Conservation (phyloP, 2,888 invertebrate species). For the Chorisops tibialis region DNA sequence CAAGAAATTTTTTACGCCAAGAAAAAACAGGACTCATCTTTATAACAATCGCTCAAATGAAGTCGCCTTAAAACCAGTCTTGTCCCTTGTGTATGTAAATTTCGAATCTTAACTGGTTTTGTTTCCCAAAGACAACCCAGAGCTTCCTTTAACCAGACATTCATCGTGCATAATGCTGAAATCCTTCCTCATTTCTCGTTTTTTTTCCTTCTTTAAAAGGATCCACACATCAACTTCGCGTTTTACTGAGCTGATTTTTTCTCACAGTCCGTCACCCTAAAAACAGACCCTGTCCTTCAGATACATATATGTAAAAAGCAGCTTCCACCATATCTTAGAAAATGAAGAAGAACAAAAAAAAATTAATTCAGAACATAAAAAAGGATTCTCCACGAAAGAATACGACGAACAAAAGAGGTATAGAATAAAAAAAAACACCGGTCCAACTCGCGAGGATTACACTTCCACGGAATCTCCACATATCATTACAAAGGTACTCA, state of each 20-base stretch:
- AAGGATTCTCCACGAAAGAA: constrained; percentile 24
- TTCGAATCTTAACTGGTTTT: constrained; percentile 20
- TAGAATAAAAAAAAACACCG: constrained; percentile 13
- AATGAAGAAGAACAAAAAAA: constrained; percentile 23
- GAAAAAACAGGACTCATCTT: too few relatives aligned
- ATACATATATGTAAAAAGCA: too few relatives aligned
- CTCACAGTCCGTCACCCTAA: constrained; percentile 25
- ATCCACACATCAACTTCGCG: constrained; percentile 9
- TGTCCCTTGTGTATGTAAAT: constrained; percentile 19
- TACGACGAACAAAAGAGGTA: constrained; percentile 12
- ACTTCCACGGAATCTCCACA: constrained; percentile 14
- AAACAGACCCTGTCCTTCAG: constrained; percentile 21
- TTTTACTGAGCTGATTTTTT: constrained; percentile 12
- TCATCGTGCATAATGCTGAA: constrained; percentile 18
- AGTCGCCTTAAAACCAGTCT: constrained; percentile 1
- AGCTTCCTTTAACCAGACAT: constrained; percentile 20
- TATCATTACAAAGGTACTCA: background rate
- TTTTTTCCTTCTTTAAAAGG: constrained; percentile 8
- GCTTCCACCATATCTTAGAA: constrained; percentile 3
- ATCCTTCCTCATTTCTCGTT: constrained; percentile 4
- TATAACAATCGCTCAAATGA: too few relatives aligned
- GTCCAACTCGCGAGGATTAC: constrained; percentile 18
- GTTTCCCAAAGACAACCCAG: constrained; percentile 22
- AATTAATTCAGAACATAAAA: constrained; percentile 22
- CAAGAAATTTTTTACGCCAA: too few relatives aligned